Conservation (phyloP, 2,888 invertebrate species). For the Thereva nobilitata region DNA sequence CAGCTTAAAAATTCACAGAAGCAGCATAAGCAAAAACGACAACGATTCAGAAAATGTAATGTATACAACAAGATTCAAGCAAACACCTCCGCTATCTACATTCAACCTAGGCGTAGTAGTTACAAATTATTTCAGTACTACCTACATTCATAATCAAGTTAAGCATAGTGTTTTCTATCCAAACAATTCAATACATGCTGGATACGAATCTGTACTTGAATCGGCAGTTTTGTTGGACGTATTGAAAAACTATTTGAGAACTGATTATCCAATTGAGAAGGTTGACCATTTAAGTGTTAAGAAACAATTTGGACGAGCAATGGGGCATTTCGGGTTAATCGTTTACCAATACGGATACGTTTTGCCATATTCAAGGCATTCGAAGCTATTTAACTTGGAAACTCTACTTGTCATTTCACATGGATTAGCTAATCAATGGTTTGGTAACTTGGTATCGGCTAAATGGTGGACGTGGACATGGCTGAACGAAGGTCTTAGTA, state of each 20-base stretch:
- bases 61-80: slow-evolving; percentile 51
- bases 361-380: slow-evolving; percentile 12
- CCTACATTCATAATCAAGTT: slow-evolving; percentile 38
- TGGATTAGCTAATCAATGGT: slow-evolving; percentile 77
- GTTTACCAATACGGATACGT: slow-evolving; percentile 60
- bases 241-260: slow-evolving; percentile 72
- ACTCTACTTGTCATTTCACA: slow-evolving; percentile 60
- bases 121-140: slow-evolving; percentile 59
- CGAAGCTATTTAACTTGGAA: slow-evolving; percentile 1
- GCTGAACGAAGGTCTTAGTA: slow-evolving; percentile 75
- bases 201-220: slow-evolving; percentile 68
- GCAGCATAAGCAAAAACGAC: too few relatives aligned
- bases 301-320: slow-evolving; percentile 81
- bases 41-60: slow-evolving; percentile 4
- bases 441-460: slow-evolving; percentile 73
- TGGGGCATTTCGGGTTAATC: slow-evolving; percentile 94
- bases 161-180: slow-evolving; percentile 39
- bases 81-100: slow-evolving; percentile 69
- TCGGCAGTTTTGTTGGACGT: slow-evolving; percentile 72
- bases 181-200: slow-evolving; percentile 31
- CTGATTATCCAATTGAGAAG: slow-evolving; percentile 76
- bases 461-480: slow-evolving; percentile 73
- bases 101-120: slow-evolving; percentile 82
- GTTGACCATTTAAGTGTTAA: slow-evolving; percentile 87
- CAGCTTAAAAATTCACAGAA: too few relatives aligned